These are phyloP conservation scores for Pardosa pseudoannulata DNA, from an alignment of 2,888 invertebrate species.

Conservation along the genomic window DNA sequence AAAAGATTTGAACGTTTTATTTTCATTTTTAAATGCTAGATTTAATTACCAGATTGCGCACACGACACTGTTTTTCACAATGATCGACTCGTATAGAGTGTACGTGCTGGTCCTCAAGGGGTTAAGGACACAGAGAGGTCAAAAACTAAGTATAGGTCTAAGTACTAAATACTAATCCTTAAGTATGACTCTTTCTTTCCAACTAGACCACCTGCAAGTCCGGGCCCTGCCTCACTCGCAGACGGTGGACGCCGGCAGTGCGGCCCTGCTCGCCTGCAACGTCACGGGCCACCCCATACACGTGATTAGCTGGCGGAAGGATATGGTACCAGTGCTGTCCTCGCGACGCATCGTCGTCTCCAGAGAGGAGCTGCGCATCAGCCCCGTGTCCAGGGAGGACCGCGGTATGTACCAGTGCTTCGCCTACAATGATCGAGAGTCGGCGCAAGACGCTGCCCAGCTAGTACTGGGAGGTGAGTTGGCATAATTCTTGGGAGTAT, in stretches of 20 bases:
- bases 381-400: conserved; percentile 72
- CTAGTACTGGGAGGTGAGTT: conserved; percentile 86
- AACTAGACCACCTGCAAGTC: conserved; percentile 57
- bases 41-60: too few relatives aligned
- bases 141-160: too few relatives aligned
- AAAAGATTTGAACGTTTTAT: too few relatives aligned
- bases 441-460: conserved; percentile 90
- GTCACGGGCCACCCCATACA: conserved; percentile 62
- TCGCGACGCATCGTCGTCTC: conserved; percentile 63
- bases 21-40: too few relatives aligned
- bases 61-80: too few relatives aligned
- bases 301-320: conserved; percentile 69
- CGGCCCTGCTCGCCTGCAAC: conserved; percentile 65
- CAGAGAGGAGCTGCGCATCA: conserved; percentile 69
- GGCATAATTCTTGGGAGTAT: too few relatives aligned
- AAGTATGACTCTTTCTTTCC: too few relatives aligned
- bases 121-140: too few relatives aligned
- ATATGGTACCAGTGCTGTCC: conserved; percentile 61
- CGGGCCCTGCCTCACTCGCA: conserved; percentile 59
- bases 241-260: conserved; percentile 69
- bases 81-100: too few relatives aligned
- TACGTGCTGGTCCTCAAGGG: too few relatives aligned
- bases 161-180: too few relatives aligned
- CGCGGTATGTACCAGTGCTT: conserved; percentile 84
- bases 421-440: conserved; percentile 89